Conservation (phyloP, 2,113 vertebrate genomes). For the Merops nubicus region DNA sequence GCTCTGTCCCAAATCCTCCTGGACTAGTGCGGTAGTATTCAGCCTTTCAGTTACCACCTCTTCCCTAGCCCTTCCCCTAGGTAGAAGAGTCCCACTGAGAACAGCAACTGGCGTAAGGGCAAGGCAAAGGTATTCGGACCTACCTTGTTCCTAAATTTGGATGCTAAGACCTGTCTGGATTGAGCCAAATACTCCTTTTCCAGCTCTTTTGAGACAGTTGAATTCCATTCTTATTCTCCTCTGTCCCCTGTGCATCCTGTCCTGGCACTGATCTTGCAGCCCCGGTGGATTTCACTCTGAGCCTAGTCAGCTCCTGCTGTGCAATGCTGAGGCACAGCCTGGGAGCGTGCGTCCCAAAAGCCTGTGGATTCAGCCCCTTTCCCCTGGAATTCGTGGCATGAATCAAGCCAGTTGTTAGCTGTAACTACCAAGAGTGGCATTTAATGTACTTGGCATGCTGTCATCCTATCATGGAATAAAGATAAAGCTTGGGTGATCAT, state of each 20-base stretch:
- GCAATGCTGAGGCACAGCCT: not conserved
- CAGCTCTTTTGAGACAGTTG: not conserved
- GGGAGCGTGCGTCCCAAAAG: not conserved
- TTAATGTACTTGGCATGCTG: not conserved
- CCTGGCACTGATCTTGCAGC: not conserved
- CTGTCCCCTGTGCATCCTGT: not conserved
- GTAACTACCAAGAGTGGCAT: not conserved
- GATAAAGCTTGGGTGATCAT: not conserved
- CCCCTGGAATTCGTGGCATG: not conserved
- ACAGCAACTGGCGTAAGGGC: rapidly evolving
- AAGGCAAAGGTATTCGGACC: not conserved
- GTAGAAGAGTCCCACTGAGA: not conserved
- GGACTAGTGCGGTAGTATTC: not conserved
- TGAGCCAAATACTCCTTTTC: not conserved
- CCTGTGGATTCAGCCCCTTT: not conserved
- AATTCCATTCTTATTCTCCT: not conserved
- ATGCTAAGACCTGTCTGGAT: not conserved
- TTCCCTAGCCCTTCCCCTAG: not conserved
- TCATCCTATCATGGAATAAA: not conserved
- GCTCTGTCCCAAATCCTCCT: not conserved
- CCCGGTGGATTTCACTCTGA: not conserved
- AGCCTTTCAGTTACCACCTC: not conserved
- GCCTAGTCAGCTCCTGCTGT: not conserved
- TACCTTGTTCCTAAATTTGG: not conserved
- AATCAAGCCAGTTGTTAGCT: not conserved